A percentile compares a stretch with the other conserved stretches of the same genome.
These are phyloP conservation scores for Rhyacophila evoluta DNA, from an alignment of 2,888 invertebrate genomes.

Conservation along the genomic window DNA sequence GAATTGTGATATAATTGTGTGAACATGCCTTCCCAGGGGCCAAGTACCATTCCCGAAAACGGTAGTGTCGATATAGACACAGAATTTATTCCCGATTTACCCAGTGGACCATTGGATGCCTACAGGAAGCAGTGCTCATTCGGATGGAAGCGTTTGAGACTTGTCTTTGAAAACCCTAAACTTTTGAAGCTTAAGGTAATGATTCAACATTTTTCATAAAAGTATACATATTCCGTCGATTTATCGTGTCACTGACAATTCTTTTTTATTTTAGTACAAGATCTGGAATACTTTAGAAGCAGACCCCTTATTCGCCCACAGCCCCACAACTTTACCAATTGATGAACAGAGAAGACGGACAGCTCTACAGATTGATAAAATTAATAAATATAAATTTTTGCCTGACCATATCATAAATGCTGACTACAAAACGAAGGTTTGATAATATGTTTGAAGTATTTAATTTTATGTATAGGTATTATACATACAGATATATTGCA, in stretches of 20 bases:
- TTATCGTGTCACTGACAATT: not conserved
- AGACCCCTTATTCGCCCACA: constrained; percentile 82
- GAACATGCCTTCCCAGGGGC: constrained; percentile 29
- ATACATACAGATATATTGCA: too few species aligned
- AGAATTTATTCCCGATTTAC: constrained; percentile 76
- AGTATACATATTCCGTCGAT: constrained; percentile 26
- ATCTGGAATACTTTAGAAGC: constrained; percentile 83
- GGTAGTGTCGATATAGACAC: constrained; percentile 62
- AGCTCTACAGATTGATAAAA: constrained; percentile 76
- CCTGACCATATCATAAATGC: constrained; percentile 72
- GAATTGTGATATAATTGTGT: not conserved
- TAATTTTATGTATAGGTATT: too few species aligned
- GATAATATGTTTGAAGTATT: too few species aligned
- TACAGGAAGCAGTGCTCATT: constrained; percentile 86
- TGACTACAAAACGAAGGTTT: constrained; percentile 75
- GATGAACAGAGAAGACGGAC: constrained; percentile 81
- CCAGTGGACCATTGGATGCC: constrained; percentile 80
- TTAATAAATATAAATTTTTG: constrained; percentile 76
- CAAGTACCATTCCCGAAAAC: not conserved
- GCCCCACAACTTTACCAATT: constrained; percentile 71
- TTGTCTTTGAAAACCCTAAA: constrained; percentile 81
- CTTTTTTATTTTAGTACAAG: constrained; percentile 72
- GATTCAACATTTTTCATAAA: constrained; percentile 42
- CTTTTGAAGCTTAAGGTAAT: constrained; percentile 81
- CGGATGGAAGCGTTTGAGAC: constrained; percentile 87